Percentiles rank a stretch among this genome's conserved stretches.
These are phyloP conservation scores for Aphidius gifuensis DNA, from an alignment of 1,140 invertebrate genomes.

Conservation along the genomic window DNA sequence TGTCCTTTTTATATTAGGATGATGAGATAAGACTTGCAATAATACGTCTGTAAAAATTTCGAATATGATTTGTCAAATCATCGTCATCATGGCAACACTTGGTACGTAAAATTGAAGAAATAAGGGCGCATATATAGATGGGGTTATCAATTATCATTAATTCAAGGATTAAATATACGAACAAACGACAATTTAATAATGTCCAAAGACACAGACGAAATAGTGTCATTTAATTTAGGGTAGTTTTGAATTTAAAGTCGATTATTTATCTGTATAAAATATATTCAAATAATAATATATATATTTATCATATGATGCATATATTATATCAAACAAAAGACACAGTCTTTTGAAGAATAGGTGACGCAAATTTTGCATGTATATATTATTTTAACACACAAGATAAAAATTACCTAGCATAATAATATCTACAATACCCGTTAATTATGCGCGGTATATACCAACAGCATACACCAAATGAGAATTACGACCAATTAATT, in stretches of 20 bases:
- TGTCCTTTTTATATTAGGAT: too few relatives aligned
- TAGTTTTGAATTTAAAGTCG: too few relatives aligned
- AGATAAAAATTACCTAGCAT: too few relatives aligned
- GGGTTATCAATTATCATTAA: conserved; percentile 50
- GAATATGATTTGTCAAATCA: conserved; percentile 51
- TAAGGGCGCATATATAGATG: too few relatives aligned
- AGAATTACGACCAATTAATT: conserved; percentile 43
- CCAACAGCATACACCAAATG: conserved; percentile 27
- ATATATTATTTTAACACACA: too few relatives aligned
- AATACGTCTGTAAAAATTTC: conserved; percentile 33
- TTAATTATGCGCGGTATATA: conserved; percentile 34
- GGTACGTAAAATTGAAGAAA: conserved; percentile 25
- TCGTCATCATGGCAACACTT: conserved; percentile 34
- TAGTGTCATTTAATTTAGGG: too few relatives aligned
- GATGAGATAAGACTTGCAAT: not conserved
- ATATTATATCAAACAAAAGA: too few relatives aligned
- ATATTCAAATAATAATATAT: too few relatives aligned
- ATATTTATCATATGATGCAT: too few relatives aligned
- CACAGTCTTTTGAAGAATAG: too few relatives aligned
- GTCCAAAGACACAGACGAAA: conserved; percentile 23
- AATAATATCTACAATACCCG: conserved; percentile 21
- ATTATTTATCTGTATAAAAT: too few relatives aligned
- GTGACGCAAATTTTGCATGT: too few relatives aligned
- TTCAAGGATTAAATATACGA: conserved; percentile 52
- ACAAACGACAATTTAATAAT: conserved; percentile 56